Evolutionary conservation across 2,797 vertebrate genomes (phyloP).

Genomic region (Crax fasciolata): DNA sequence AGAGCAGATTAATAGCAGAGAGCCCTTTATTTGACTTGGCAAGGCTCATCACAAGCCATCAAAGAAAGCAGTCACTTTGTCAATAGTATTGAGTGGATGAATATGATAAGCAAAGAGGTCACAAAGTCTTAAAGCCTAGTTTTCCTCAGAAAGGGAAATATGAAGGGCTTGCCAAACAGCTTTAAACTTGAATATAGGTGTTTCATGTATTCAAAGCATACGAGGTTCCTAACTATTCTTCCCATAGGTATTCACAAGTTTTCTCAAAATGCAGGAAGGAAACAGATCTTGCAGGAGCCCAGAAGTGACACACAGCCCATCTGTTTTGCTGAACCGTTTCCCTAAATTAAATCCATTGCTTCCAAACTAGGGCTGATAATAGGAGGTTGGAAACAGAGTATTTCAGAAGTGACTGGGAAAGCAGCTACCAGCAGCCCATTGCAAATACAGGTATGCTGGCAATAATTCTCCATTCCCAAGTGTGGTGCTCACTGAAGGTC

Average conservation of each 20-base stretch:
- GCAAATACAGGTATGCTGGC: conserved; percentile 16
- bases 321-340: conserved; percentile 37
- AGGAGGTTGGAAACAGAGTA: conserved; percentile 37
- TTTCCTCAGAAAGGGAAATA: conserved; percentile 18
- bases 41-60: conserved; percentile 30
- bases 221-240: conserved; percentile 1
- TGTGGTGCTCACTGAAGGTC: not conserved
- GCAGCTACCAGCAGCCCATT: not conserved
- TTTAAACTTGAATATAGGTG: conserved; percentile 20
- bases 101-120: conserved; percentile 43
- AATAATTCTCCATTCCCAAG: not conserved
- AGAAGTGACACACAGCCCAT: not conserved
- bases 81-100: conserved; percentile 1
- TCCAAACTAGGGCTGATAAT: conserved; percentile 19
- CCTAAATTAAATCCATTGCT: conserved; percentile 56
- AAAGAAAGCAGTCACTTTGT: conserved; percentile 40
- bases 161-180: not conserved
- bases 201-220: not conserved
- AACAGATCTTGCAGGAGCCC: conserved; percentile 15
- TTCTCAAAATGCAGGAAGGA: conserved; percentile 29
- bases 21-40: conserved; percentile 67
- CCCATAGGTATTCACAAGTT: conserved; percentile 22
- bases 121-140: not conserved
- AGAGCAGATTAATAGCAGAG: conserved; percentile 32
- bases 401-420: conserved; percentile 47